Evolutionary conservation across 2,113 vertebrate species (phyloP), one percentile per base, ranked within the genome.

Genomic region (Paraplagusia blochii): DNA sequence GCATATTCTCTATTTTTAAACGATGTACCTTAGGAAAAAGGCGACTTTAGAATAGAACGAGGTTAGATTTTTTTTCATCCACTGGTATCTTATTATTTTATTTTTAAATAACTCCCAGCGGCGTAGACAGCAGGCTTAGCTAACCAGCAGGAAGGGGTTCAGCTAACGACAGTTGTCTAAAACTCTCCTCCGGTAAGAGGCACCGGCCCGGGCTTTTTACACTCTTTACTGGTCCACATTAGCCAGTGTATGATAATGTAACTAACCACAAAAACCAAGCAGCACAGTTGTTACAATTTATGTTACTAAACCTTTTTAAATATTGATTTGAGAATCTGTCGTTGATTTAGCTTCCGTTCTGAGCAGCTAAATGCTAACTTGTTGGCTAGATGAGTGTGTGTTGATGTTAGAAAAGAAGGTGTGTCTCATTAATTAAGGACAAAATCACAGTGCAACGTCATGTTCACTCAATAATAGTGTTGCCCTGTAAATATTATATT

Each of bases 131-230:
- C 61, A 8, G 58, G 58, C 51, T 68, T 53, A 58, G 53, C 58
- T 75, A 80, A 50, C 58, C 71, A 80, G 47, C 72, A 69, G 53
- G 54, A 63, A 59, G 58, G 39, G 43, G 55, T 15, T 4, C 22
- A n/a, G 81, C 76, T 80, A 72, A 66, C 59, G 66, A 57, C 49
- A 62, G 50, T 71, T 67, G 66, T 72, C 71, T 35, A 55, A 79
- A 79, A 49, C 71, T 61, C 57, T 63, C 54, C 67, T 79, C 73
- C 22, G 83, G 87, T 87, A 69, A 86, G 81, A 86, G 70, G 54
- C 53, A 48, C 47, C 60, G 70, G 65, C 61, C 72, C 80, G 66
- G 43, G 67, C 29, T 83, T 68, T 81, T 79, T 72, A 66, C 68
- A 55, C 36, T 12, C 47, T 22, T 49, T 29, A 4, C 22, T 2